Conservation (phyloP, 2,113 vertebrate species). For the Arizona elegans region DNA sequence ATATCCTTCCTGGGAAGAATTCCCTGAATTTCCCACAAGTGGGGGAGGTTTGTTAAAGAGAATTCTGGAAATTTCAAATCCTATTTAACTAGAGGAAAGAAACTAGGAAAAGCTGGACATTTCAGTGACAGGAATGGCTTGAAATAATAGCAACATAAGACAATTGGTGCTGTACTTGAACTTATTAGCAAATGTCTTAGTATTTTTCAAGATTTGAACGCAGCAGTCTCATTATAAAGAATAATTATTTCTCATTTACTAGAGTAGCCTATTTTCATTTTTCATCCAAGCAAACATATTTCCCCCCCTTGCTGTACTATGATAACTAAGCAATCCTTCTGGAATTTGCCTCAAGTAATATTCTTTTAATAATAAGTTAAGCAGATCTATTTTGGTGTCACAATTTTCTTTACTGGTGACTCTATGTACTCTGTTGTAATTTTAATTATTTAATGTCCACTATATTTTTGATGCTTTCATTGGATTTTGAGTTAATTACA, state of each 20-base stretch:
- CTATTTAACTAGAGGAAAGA: neutral
- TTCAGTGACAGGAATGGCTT: neutral
- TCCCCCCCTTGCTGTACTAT: too few relatives aligned
- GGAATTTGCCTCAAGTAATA: neutral
- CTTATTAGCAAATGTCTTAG: neutral
- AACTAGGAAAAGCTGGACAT: neutral
- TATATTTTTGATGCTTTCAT: neutral
- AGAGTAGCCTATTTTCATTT: neutral
- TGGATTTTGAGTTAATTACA: slow-evolving; percentile 7
- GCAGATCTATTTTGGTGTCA: neutral
- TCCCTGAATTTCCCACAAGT: neutral
- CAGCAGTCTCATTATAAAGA: neutral
- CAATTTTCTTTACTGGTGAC: neutral
- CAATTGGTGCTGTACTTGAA: neutral
- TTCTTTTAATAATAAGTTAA: slow-evolving; percentile 14
- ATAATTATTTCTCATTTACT: neutral
- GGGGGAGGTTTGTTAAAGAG: neutral
- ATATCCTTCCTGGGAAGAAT: neutral
- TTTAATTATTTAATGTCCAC: neutral
- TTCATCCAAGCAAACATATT: neutral
- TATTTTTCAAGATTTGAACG: neutral
- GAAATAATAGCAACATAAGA: neutral
- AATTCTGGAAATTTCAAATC: neutral
- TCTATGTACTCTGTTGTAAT: neutral
- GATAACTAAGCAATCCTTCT: neutral